Percentiles rank a stretch among this genome's conserved stretches.
Evolutionary conservation across 2,888 invertebrate species (phyloP).

Genomic region (Podotricha telesiphe): DNA sequence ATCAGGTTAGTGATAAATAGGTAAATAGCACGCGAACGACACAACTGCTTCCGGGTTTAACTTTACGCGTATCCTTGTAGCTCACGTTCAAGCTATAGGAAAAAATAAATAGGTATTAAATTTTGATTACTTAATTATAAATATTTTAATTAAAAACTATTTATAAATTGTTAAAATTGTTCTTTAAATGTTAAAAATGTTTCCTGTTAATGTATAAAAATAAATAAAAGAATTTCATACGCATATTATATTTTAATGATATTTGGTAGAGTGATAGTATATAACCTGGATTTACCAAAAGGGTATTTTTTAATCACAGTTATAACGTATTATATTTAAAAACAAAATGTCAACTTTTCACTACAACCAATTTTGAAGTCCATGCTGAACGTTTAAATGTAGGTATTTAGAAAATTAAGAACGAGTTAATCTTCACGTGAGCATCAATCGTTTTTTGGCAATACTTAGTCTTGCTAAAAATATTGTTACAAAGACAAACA

Average conservation of each 20-base stretch:
- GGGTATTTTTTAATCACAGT: background rate
- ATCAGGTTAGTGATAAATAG: constrained; percentile 84
- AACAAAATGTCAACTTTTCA: background rate
- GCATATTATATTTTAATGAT: too few relatives aligned
- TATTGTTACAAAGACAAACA: too few relatives aligned
- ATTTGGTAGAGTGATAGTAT: background rate
- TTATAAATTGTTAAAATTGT: background rate
- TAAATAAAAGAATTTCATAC: too few relatives aligned
- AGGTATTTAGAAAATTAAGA: background rate
- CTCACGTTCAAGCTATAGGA: constrained; percentile 22
- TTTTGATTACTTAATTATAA: background rate
- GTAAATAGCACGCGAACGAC: constrained; percentile 81
- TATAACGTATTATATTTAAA: background rate
- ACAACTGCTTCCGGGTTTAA: constrained; percentile 74
- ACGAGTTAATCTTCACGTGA: background rate
- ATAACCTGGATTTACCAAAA: constrained; percentile 14
- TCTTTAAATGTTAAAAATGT: background rate
- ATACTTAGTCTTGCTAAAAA: too few relatives aligned
- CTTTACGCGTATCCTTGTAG: constrained; percentile 48
- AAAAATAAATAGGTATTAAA: background rate
- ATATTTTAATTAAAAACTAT: background rate
- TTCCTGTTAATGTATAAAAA: background rate
- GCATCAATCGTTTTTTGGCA: too few relatives aligned
- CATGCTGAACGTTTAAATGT: background rate
- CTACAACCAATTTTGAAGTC: background rate